Conservation (phyloP, 2,113 vertebrate species). For the human region DNA sequence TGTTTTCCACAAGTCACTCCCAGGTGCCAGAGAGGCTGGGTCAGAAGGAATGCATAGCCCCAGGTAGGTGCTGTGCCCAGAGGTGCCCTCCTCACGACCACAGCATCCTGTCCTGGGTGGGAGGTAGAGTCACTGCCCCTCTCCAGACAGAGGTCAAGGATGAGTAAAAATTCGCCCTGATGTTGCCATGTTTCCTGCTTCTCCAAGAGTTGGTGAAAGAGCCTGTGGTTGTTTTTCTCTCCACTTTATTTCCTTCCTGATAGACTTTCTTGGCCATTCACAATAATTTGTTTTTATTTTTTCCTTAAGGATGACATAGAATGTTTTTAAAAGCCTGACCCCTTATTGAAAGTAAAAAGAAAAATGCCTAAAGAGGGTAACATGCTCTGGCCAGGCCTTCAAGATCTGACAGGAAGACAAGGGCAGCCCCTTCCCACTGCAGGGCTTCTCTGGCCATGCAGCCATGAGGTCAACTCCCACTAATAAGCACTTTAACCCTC, state of each 20-base stretch:
- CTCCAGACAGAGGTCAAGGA: background rate
- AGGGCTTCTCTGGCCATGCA: fast-evolving
- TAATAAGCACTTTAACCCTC: background rate
- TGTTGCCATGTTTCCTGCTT: background rate
- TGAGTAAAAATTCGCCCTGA: background rate
- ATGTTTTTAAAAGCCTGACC: background rate
- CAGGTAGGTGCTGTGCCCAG: background rate
- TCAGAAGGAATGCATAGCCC: background rate
- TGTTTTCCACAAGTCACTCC: background rate
- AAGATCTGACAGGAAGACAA: background rate
- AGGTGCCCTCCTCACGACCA: background rate
- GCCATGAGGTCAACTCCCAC: background rate
- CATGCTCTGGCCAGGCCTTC: background rate
- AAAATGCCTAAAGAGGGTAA: background rate
- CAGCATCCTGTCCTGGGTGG: background rate
- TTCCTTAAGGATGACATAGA: background rate
- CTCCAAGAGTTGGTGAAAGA: background rate
- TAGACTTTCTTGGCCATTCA: background rate
- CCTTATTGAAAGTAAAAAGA: background rate
- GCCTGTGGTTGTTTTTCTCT: background rate
- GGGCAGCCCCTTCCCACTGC: background rate
- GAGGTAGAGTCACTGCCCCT: background rate
- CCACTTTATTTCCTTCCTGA: background rate
- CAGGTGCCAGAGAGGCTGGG: background rate
- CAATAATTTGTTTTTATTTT: background rate